A percentile compares a stretch with the other conserved stretches of the same genome.
Evolutionary conservation across 2,888 invertebrate genomes (phyloP).

Genomic region (Rhagonycha lutea): DNA sequence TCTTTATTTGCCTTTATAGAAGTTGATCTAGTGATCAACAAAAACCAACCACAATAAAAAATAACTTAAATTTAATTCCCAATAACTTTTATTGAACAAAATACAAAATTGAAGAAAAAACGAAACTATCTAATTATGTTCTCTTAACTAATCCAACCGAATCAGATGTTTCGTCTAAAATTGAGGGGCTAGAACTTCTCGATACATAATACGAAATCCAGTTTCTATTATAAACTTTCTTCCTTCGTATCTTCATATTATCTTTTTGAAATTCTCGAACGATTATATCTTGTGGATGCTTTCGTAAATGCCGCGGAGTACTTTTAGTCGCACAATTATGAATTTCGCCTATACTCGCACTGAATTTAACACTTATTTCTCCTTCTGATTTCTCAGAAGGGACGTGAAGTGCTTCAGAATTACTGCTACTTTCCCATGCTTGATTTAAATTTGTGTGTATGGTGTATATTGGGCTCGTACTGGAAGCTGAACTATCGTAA

Average conservation of each 20-base stretch:
- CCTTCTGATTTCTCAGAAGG: conserved; percentile 39
- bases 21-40: too few species aligned
- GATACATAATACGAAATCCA: conserved; percentile 45
- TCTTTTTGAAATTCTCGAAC: conserved; percentile 19
- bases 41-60: background rate
- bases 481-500: background rate
- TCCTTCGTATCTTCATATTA: conserved; percentile 33
- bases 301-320: conserved; percentile 29
- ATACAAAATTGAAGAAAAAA: background rate
- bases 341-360: conserved; percentile 46
- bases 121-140: background rate
- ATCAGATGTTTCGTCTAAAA: background rate
- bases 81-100: background rate
- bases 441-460: conserved; percentile 7
- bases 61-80: background rate
- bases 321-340: conserved; percentile 35
- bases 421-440: conserved; percentile 2
- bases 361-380: conserved; percentile 40
- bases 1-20: too few species aligned
- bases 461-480: background rate
- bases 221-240: conserved; percentile 43
- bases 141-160: background rate
- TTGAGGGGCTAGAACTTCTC: conserved; percentile 21
- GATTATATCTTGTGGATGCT: conserved; percentile 26
- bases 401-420: background rate